Percentiles rank a stretch among this genome's conserved stretches.
Conservation (phyloP, 2,888 invertebrate genomes). For the Drosophila lutescens region DNA sequence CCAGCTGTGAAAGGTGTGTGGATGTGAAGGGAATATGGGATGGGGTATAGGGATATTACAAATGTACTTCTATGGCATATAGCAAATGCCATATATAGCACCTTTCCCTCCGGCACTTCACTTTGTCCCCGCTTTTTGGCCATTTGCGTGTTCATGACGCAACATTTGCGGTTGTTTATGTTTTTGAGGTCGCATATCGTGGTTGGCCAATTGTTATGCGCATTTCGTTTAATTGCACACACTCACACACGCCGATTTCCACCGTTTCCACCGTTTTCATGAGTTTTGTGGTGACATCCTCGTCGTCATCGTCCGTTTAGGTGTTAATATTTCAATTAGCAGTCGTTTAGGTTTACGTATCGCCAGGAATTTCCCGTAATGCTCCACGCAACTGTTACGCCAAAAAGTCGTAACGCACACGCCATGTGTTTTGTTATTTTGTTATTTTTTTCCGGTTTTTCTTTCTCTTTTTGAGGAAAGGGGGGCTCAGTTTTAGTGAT, state of each 20-base stretch:
- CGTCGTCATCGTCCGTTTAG: slow-evolving; percentile 51
- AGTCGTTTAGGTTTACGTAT: slow-evolving; percentile 65
- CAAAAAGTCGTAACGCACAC: slow-evolving; percentile 37
- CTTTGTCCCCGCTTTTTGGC: slow-evolving; percentile 29
- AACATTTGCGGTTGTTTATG: slow-evolving; percentile 77
- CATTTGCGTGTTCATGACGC: slow-evolving; percentile 74
- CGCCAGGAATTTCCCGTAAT: slow-evolving; percentile 53
- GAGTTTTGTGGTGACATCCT: background rate
- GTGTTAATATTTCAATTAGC: slow-evolving; percentile 77
- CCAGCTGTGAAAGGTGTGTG: background rate
- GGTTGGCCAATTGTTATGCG: slow-evolving; percentile 75
- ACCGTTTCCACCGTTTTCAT: no score
- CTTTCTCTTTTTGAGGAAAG: background rate
- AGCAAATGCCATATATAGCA: background rate
- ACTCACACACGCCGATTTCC: slow-evolving; percentile 38
- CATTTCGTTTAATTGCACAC: slow-evolving; percentile 73
- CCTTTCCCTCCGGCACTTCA: slow-evolving; percentile 21
- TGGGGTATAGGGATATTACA: background rate
- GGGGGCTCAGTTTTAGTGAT: slow-evolving; percentile 42
- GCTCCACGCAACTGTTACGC: slow-evolving; percentile 70
- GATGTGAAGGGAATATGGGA: no score
- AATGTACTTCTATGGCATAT: slow-evolving; percentile 7
- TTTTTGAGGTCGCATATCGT: slow-evolving; percentile 72
- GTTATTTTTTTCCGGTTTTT: background rate
- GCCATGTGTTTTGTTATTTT: slow-evolving; percentile 3